phyloP scores from a whole-genome alignment of 2,113 vertebrate genomes.

The Sialia sialis region DNA sequence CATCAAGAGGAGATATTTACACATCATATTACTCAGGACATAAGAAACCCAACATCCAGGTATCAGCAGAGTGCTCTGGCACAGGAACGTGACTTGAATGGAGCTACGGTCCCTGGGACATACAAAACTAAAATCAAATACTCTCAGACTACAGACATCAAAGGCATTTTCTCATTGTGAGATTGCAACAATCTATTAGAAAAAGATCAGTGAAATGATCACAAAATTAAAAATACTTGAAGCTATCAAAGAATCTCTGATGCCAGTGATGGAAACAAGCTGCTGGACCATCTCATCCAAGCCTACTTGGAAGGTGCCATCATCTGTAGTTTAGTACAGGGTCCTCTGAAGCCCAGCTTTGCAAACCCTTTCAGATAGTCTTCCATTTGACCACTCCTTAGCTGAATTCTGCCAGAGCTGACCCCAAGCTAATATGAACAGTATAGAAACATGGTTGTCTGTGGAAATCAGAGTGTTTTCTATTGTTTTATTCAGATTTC shows the following conservation, averaged over 20 bases:
- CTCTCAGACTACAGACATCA: not conserved
- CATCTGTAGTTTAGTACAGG: not conserved
- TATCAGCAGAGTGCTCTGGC: not conserved
- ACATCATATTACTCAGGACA: not conserved
- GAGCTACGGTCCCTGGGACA: not conserved
- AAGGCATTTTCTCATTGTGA: not conserved
- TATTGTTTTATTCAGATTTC: slow-evolving; percentile 2
- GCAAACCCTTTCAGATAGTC: not conserved
- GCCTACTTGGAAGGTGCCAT: not conserved
- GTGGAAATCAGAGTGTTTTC: not conserved
- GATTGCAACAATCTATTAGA: not conserved
- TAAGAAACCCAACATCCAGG: not conserved
- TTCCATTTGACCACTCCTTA: not conserved
- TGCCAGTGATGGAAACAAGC: not conserved
- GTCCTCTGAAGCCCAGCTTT: not conserved
- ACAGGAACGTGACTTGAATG: not conserved
- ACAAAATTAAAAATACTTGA: not conserved
- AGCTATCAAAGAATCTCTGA: not conserved
- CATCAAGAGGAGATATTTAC: not conserved
- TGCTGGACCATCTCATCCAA: not conserved
- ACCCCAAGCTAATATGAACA: not conserved
- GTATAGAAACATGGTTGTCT: not conserved
- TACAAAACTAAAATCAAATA: not conserved
- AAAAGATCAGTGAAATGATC: not conserved
- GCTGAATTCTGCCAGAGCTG: not conserved